A percentile compares a stretch with the other conserved stretches of the same genome.
phyloP scores from a whole-genome alignment of 2,797 vertebrate species.

The Acrossocheilus fasciatus region DNA sequence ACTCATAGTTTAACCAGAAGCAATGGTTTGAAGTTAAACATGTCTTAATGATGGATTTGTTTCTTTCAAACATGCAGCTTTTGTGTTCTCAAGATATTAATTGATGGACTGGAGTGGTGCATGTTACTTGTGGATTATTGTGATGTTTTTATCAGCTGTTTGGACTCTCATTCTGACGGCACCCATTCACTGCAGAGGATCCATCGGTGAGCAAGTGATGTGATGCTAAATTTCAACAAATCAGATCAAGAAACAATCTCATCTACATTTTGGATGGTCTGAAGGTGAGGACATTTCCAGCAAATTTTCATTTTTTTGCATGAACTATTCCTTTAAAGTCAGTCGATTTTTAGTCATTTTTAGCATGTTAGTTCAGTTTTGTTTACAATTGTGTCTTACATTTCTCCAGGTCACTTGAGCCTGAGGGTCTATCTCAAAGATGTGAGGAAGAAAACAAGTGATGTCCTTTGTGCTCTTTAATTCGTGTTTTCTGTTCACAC shows the following conservation, averaged over 20 bases:
- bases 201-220: neutral
- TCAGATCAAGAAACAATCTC: neutral
- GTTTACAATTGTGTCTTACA: constrained; percentile 17
- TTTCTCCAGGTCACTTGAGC: constrained; percentile 49
- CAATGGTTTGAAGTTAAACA: no score
- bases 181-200: neutral
- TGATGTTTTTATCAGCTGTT: no score
- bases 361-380: neutral
- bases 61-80: no score
- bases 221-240: neutral
- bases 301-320: neutral
- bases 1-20: no score
- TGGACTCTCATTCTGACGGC: neutral
- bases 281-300: neutral
- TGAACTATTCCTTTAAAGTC: neutral
- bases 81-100: no score
- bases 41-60: no score
- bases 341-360: no score
- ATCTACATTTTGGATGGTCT: neutral
- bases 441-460: neutral
- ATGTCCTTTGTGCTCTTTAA: neutral
- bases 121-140: no score
- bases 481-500: neutral
- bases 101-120: no score
- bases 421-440: neutral